A percentile compares a stretch with the other conserved stretches of the same genome.
phyloP scores from a whole-genome alignment of 2,797 vertebrate genomes.

The Semotilus atromaculatus region DNA sequence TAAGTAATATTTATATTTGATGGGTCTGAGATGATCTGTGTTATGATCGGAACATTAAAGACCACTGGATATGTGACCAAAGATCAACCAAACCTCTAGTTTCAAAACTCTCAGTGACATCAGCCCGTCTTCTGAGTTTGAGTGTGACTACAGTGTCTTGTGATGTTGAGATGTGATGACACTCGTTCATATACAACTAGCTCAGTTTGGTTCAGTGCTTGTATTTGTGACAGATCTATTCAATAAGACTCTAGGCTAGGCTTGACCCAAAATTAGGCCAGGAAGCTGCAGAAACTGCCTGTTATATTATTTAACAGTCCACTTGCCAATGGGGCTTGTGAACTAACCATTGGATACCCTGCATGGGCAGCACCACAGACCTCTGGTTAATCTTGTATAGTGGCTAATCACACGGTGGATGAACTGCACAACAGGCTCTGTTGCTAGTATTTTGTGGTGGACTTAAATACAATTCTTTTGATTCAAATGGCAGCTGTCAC shows the following conservation, averaged over 20 bases:
- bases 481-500: not conserved
- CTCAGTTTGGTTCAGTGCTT: constrained; percentile 38
- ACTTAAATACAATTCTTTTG: not conserved
- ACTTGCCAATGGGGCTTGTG: constrained; percentile 32
- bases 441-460: not conserved
- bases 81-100: constrained; percentile 14
- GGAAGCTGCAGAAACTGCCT: constrained; percentile 31
- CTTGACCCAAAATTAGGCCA: constrained; percentile 40
- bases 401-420: constrained; percentile 13
- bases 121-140: not conserved
- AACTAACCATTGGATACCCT: constrained; percentile 29
- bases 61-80: constrained; percentile 17
- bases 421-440: not conserved
- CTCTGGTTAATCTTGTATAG: constrained; percentile 27
- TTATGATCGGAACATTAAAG: constrained; percentile 25
- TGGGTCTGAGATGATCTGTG: constrained; percentile 20
- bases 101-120: constrained; percentile 9
- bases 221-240: constrained; percentile 55
- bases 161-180: constrained; percentile 41
- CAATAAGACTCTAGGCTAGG: constrained; percentile 30
- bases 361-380: not conserved
- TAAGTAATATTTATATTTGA: constrained; percentile 26
- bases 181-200: constrained; percentile 30
- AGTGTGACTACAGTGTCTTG: constrained; percentile 36
- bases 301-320: constrained; percentile 43